Conservation (phyloP, 2,113 vertebrate genomes). For the Protobothrops flavoviridis region DNA sequence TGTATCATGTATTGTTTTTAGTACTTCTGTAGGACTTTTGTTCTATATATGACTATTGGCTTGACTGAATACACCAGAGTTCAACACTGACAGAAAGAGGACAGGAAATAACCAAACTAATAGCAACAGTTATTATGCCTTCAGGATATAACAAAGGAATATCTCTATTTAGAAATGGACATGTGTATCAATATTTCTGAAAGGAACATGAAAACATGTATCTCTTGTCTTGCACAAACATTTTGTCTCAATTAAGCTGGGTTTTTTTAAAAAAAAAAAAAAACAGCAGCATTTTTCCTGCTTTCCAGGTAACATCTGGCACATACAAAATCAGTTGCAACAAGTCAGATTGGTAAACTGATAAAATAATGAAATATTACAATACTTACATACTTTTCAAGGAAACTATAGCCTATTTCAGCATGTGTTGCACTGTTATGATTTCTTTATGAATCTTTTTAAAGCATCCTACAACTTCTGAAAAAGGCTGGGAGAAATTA, state of each 20-base stretch:
- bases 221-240: conserved; percentile 32
- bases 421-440: background rate
- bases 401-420: background rate
- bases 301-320: rapidly evolving
- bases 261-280: rapidly evolving
- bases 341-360: background rate
- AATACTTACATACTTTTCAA: background rate
- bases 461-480: background rate
- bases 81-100: background rate
- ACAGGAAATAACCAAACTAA: background rate
- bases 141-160: conserved; percentile 33
- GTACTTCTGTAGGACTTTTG: background rate
- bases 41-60: background rate
- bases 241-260: conserved; percentile 36
- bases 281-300: conserved; percentile 18
- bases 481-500: background rate
- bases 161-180: conserved; percentile 14
- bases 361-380: background rate
- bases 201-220: conserved; percentile 6
- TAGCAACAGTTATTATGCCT: conserved; percentile 16
- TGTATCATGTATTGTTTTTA: background rate
- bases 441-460: background rate
- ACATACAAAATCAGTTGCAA: conserved; percentile 2
- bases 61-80: background rate
- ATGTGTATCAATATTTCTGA: conserved; percentile 27